phyloP scores from a whole-genome alignment of 2,797 vertebrate species.

The Amazona ochrocephala region DNA sequence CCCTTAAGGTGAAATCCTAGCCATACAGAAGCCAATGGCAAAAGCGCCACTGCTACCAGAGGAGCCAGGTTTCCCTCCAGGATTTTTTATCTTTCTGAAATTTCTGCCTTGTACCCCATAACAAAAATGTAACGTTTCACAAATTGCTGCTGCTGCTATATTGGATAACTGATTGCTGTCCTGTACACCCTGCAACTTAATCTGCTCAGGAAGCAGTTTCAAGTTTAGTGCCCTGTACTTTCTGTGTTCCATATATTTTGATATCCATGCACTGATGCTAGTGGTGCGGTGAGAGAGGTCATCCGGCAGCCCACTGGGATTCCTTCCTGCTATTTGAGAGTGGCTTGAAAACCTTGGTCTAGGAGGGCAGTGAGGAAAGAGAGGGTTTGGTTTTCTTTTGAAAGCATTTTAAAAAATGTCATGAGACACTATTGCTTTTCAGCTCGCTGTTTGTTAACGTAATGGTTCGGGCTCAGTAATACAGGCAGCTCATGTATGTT shows the following conservation, averaged over 20 bases:
- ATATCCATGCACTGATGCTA: background rate
- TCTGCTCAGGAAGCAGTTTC: background rate
- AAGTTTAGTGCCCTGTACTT: background rate
- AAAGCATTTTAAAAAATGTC: background rate
- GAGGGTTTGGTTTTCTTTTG: background rate
- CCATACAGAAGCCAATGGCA: background rate
- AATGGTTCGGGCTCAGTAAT: background rate
- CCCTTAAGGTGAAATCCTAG: background rate
- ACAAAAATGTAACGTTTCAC: background rate
- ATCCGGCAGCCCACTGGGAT: background rate
- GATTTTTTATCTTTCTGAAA: background rate
- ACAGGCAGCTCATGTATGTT: background rate
- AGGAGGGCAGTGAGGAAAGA: background rate
- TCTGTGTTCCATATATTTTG: background rate
- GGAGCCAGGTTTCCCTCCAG: background rate
- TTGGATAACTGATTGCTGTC: background rate
- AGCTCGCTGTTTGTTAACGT: background rate
- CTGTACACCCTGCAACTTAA: background rate
- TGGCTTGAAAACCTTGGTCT: background rate
- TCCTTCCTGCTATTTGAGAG: background rate
- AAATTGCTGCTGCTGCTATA: background rate
- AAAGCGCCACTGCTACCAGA: background rate
- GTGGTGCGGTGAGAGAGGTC: background rate
- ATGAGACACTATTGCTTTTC: background rate
- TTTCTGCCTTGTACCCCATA: background rate